Conservation (phyloP, 2,888 invertebrate genomes). For the Dryomyza anilis region DNA sequence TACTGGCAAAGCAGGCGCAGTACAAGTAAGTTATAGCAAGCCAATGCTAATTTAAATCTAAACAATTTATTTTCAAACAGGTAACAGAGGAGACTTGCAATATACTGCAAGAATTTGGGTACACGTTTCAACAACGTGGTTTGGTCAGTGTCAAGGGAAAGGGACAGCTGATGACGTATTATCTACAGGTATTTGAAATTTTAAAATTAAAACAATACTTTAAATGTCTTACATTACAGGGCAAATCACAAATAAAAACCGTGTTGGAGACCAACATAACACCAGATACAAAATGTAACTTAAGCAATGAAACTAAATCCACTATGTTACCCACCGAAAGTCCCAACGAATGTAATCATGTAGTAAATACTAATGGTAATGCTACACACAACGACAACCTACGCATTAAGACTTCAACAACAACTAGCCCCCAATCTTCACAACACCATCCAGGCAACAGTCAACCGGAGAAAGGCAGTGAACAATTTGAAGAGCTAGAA, state of each 20-base stretch:
- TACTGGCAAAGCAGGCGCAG: conserved; percentile 92
- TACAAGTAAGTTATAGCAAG: conserved; percentile 80
- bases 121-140: conserved; percentile 92
- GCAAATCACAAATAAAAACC: conserved; percentile 1
- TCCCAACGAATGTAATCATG: neutral
- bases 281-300: neutral
- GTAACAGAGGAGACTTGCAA: conserved; percentile 94
- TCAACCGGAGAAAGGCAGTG: neutral
- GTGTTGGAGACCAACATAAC: neutral
- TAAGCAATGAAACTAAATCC: neutral
- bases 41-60: neutral
- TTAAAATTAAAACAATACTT: neutral
- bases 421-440: neutral
- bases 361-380: neutral
- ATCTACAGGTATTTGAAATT: conserved; percentile 69
- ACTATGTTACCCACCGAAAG: conserved; percentile 6
- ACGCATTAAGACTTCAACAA: neutral
- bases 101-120: conserved; percentile 87
- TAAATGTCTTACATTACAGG: neutral
- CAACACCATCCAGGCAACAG: neutral
- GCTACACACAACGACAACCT: neutral
- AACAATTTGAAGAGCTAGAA: conserved; percentile 39
- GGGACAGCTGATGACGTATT: conserved; percentile 94
- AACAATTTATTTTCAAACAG: conserved; percentile 65
- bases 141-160: conserved; percentile 96